These are phyloP conservation scores for Drosophila neutralis DNA, from an alignment of 2,888 invertebrate species.

Conservation along the genomic window DNA sequence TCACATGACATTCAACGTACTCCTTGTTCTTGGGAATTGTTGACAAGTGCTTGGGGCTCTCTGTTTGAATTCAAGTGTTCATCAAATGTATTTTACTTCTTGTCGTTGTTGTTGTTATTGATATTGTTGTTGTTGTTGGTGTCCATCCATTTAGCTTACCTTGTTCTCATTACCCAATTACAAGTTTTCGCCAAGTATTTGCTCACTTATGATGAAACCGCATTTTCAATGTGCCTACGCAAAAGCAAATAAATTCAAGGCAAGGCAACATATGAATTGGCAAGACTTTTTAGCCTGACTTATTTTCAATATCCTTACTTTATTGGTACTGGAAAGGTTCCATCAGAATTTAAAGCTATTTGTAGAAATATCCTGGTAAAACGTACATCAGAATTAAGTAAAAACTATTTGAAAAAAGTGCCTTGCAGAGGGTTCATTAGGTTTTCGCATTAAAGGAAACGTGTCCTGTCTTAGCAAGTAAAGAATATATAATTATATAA, in stretches of 20 bases:
- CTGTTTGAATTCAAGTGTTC: slow-evolving; percentile 22
- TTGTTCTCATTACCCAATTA: slow-evolving; percentile 67
- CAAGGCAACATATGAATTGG: neutral
- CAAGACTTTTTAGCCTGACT: neutral
- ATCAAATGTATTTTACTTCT: neutral
- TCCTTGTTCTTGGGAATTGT: slow-evolving; percentile 42
- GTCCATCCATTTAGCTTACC: slow-evolving; percentile 42
- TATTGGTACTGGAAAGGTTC: neutral
- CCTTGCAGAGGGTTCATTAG: neutral
- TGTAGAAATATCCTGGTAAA: neutral
- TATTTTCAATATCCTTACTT: neutral
- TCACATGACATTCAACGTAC: slow-evolving; percentile 30
- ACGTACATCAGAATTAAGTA: neutral
- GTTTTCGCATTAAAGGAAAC: neutral
- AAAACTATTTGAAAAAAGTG: neutral
- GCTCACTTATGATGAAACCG: slow-evolving; percentile 9
- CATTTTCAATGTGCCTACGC: neutral
- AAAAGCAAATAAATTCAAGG: neutral
- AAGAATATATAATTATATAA: too few relatives aligned
- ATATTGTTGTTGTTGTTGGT: neutral
- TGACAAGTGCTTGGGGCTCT: slow-evolving; percentile 57
- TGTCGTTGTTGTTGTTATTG: neutral
- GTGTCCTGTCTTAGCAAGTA: neutral
- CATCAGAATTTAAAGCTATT: neutral
- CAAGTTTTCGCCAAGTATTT: slow-evolving; percentile 16